A percentile compares a stretch with the other conserved stretches of the same genome.
Evolutionary conservation across 2,888 invertebrate genomes (phyloP).

Genomic region (Lasioglossum lativentre): DNA sequence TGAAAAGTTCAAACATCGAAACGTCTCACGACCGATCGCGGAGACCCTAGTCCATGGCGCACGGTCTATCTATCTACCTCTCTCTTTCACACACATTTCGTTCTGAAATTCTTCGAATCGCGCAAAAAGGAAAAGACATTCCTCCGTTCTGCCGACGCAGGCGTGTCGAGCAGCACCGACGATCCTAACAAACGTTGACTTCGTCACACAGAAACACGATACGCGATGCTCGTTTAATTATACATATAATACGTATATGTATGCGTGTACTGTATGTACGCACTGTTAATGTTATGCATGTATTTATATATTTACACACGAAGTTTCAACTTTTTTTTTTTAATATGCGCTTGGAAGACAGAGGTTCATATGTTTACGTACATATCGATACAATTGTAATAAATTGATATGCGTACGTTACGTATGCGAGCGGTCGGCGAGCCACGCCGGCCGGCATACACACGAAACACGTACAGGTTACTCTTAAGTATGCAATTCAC

Average conservation of each 20-base stretch:
- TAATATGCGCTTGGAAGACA: slow-evolving; percentile 84
- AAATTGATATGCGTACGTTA: slow-evolving; percentile 34
- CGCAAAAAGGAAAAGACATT: slow-evolving; percentile 17
- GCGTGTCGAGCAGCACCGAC: slow-evolving; percentile 18
- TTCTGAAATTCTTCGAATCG: slow-evolving; percentile 1
- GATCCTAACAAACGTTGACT: slow-evolving; percentile 35
- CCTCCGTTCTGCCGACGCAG: slow-evolving; percentile 23
- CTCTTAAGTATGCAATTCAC: slow-evolving; percentile 47
- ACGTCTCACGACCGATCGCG: too few species aligned
- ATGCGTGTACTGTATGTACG: neutral
- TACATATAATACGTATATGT: neutral
- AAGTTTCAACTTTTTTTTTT: slow-evolving; percentile 67
- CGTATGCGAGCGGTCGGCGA: neutral
- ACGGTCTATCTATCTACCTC: neutral
- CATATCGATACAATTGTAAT: slow-evolving; percentile 67
- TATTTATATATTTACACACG: slow-evolving; percentile 71
- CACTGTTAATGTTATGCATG: slow-evolving; percentile 18
- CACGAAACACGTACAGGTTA: slow-evolving; percentile 41
- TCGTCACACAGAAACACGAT: slow-evolving; percentile 50
- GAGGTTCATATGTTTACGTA: slow-evolving; percentile 81
- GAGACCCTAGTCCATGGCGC: too few species aligned
- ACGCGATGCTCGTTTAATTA: slow-evolving; percentile 48
- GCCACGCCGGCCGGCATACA: slow-evolving; percentile 23
- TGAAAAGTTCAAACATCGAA: slow-evolving; percentile 26
- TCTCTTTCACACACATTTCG: neutral